Percentiles rank a stretch among this genome's conserved stretches.
phyloP scores from a whole-genome alignment of 2,888 invertebrate species.

The Congeria kusceri region DNA sequence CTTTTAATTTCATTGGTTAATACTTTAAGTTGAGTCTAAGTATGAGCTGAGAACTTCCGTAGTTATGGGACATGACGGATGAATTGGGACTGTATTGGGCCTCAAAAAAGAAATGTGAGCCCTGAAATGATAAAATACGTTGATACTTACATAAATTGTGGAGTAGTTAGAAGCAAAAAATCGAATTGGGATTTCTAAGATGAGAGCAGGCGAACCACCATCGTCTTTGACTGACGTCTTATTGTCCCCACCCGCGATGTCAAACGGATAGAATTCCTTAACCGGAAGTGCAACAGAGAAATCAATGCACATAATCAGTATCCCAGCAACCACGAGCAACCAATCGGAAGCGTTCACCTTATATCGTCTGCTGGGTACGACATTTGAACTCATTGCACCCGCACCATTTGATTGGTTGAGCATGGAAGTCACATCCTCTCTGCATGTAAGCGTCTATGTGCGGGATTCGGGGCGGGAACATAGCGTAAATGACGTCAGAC shows the following conservation, averaged over 20 bases:
- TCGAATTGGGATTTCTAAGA: conserved; percentile 35
- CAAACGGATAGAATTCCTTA: conserved; percentile 50
- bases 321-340: conserved; percentile 8
- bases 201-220: conserved; percentile 47
- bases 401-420: conserved; percentile 44
- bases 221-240: conserved; percentile 46
- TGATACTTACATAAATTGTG: conserved; percentile 58
- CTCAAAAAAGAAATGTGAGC: too few species aligned
- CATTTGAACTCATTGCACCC: conserved; percentile 63
- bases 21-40: too few species aligned
- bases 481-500: conserved; percentile 38
- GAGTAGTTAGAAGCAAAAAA: conserved; percentile 37
- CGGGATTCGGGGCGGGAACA: conserved; percentile 29
- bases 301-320: conserved; percentile 10
- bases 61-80: too few species aligned
- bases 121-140: too few species aligned
- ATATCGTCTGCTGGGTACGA: conserved; percentile 28
- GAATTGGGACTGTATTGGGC: too few species aligned
- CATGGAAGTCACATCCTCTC: conserved; percentile 51
- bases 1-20: too few species aligned
- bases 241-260: conserved; percentile 17
- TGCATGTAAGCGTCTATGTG: conserved; percentile 4
- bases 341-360: conserved; percentile 22
- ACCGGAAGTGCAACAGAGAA: conserved; percentile 22
- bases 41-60: too few species aligned